Evolutionary conservation across 2,888 invertebrate species (phyloP), one percentile per base, ranked within the genome.

Genomic region (Xestoiulus laeticollis): DNA sequence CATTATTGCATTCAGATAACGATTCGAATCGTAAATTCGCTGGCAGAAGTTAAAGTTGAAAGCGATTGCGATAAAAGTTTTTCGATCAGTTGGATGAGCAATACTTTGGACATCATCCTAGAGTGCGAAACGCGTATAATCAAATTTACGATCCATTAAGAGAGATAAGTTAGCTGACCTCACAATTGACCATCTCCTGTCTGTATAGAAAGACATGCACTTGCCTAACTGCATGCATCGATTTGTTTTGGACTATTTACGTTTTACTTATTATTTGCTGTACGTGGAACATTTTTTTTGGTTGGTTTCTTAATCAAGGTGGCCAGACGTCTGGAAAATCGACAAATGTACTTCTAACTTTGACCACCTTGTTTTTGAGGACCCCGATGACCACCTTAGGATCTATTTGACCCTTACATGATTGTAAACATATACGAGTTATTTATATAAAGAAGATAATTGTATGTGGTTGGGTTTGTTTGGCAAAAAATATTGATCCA

Each of bases 81-180:
- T 59, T 59, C n/a, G 59, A 59, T 59, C 59, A 59, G 5, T 59
- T 59, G 59, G 59, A 59, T 59, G 59, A 59, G n/a, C 59, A 59
- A 12, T 48, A 3, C 59, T n/a, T 10, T 48, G 19, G n/a, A 59
- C 59, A 16, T 59, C 19, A 59, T 59, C 59, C 59, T 59, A n/a
- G 48, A 48, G 48, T 59, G n/a, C 19, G n/a, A 16, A 19, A 59
- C 59, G 12, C 59, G 59, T 59, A 14, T 59, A 59, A 59, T 59
- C 59, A 16, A 48, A 48, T 48, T 16, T 59, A 59, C 59, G 19
- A n/a, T 59, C 59, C 59, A 59, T 59, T 59, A 59, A n/a, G 59
- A n/a, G 48, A 48, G 16, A 48, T 48, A 48, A 48, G 48, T 48
- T 48, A 48, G 48, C 48, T 48, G 48, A 48, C 48, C 48, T 48